Percentiles rank a stretch among this genome's conserved stretches.
These are phyloP conservation scores for Bubo bubo DNA, from an alignment of 2,113 vertebrate species.

Conservation along the genomic window DNA sequence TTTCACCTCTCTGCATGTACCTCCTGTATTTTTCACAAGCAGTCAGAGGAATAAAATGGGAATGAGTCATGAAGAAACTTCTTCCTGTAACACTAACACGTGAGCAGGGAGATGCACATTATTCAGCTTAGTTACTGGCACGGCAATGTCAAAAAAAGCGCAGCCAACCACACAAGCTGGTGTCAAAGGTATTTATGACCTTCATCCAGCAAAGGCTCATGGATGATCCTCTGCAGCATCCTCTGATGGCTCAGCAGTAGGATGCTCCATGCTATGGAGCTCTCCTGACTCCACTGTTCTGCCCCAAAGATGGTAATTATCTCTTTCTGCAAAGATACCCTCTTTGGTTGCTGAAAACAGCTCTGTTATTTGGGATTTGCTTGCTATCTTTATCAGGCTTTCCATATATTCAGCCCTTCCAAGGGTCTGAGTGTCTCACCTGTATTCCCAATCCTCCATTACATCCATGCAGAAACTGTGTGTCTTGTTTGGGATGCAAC, in stretches of 20 bases:
- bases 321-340: background rate
- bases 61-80: background rate
- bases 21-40: background rate
- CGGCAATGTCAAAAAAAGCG: background rate
- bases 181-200: background rate
- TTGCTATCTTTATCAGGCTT: background rate
- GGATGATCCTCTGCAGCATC: background rate
- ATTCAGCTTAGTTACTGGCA: background rate
- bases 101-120: background rate
- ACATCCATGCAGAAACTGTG: background rate
- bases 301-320: background rate
- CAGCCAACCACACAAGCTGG: background rate
- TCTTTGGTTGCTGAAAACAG: background rate
- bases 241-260: background rate
- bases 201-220: background rate
- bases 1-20: background rate
- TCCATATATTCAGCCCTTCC: background rate
- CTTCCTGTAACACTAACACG: background rate
- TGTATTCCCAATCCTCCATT: background rate
- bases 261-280: background rate
- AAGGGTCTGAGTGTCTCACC: background rate
- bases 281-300: background rate
- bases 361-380: background rate
- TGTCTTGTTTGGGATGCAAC: background rate
- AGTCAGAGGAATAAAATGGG: background rate